Conservation (phyloP, 2,888 invertebrate species). For the Andrena fulva region DNA sequence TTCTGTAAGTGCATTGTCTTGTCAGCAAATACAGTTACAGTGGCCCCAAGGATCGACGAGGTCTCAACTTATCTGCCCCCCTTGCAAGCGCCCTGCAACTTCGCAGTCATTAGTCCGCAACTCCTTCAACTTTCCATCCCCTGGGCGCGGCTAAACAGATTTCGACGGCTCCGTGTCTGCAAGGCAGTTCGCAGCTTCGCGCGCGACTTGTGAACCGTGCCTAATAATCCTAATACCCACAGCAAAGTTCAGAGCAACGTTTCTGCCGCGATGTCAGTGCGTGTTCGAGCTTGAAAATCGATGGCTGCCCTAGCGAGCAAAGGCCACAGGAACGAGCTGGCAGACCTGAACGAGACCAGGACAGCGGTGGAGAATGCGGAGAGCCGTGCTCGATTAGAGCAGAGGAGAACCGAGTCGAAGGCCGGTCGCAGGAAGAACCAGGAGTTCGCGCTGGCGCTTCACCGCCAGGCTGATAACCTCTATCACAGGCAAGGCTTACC, state of each 20-base stretch:
- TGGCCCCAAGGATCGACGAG: neutral
- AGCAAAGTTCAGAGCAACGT: conserved; percentile 10
- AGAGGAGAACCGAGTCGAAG: conserved; percentile 45
- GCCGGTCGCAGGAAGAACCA: conserved; percentile 55
- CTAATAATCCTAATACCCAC: conserved; percentile 6
- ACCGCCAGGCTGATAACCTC: conserved; percentile 77
- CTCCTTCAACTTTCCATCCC: neutral
- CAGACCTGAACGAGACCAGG: conserved; percentile 68
- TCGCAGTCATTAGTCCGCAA: neutral
- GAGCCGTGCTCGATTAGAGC: conserved; percentile 62
- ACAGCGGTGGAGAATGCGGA: conserved; percentile 70
- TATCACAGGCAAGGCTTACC: conserved; percentile 67
- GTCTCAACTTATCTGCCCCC: too few relatives aligned
- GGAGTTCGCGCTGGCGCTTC: conserved; percentile 75
- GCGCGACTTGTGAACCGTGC: neutral
- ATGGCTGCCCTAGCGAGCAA: conserved; percentile 51
- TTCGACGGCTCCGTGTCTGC: neutral
- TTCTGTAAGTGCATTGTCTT: neutral
- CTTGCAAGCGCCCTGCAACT: neutral
- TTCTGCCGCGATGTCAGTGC: conserved; percentile 1
- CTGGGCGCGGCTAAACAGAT: neutral
- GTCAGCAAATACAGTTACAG: neutral
- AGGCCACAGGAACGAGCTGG: conserved; percentile 23
- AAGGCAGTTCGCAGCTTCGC: neutral
- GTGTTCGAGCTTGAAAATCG: conserved; percentile 10